Base-by-base conservation (phyloP, 2,797 vertebrate species). In the Mus caroli region DNA sequence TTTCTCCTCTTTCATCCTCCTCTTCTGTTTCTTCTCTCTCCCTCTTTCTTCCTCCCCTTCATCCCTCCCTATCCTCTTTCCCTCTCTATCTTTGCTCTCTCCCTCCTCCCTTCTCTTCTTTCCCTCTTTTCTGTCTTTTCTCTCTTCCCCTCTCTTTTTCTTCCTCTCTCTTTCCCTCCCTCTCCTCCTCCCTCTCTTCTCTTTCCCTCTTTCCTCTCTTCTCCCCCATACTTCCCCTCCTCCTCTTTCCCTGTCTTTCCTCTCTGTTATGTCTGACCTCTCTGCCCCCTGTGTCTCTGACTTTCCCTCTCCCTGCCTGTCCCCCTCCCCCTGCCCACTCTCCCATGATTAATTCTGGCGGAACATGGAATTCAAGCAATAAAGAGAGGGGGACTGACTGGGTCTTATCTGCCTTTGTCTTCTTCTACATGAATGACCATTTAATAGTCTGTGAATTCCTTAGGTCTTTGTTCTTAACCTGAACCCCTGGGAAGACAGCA, bases 351-450 rank as follows among this genome's bases (percentile, higher is more conserved):
- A 46, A 34, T 28, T 77, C 80, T 54, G 76, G 62, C 20, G 26
- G 46, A 71, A 71, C 34, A 37, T 15, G 20, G 11, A 73, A 34
- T 0, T 0, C 28, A 2, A 5, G 46, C 28, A 7, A 1, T 13
- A n/a, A 13, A n/a, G 37, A 14, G 34, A 5, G 0, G 4, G 22
- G 9, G 9, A 67, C 46, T 0, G 0, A 19, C 9, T 0, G 6
- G 0, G 9, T n/a, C 54, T 91, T 6, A 0, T 31, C 50, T 58
- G 14, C 0, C 12, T 43, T 34, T n/a, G 17, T 22, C 22, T 73
- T 54, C 54, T 31, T 2, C 91, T 54, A n/a, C 37, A 60, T 13
- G 50, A 75, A 0, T 0, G 7, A 9, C 69, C 60, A 76, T 19
- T 56, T 52, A 37, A n/a, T 6, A 22, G 19, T n/a, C 20, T n/a